Evolutionary conservation across 2,888 invertebrate species (phyloP).

Genomic region (Cheilosia urbana): DNA sequence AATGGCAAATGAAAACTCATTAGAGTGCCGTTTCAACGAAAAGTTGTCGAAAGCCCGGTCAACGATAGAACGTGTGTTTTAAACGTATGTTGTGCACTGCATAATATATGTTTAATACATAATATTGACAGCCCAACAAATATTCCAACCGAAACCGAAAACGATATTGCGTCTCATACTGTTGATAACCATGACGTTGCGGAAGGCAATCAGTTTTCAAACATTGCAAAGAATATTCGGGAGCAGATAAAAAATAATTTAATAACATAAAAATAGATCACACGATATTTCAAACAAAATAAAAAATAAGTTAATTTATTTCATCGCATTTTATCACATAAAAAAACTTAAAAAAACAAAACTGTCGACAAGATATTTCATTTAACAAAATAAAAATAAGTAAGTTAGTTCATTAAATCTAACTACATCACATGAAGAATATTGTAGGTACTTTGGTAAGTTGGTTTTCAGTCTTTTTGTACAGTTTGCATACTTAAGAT

Average conservation of each 20-base stretch:
- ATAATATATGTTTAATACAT: background rate
- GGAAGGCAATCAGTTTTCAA: background rate
- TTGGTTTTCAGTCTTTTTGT: background rate
- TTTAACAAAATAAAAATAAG: conserved; percentile 1
- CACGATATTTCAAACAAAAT: background rate
- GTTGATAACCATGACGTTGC: background rate
- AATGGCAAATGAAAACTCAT: no score
- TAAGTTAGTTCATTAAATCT: background rate
- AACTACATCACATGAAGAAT: background rate
- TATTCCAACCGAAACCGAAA: background rate
- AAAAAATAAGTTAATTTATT: background rate
- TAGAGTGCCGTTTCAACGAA: no score
- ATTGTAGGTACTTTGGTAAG: no score
- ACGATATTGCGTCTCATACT: background rate
- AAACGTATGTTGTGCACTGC: conserved; percentile 1
- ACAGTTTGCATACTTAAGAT: no score
- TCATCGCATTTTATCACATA: background rate
- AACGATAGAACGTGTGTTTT: no score
- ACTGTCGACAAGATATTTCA: no score
- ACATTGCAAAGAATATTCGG: conserved; percentile 1
- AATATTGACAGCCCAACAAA: background rate
- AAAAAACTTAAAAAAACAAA: background rate
- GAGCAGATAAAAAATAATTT: conserved; percentile 9
- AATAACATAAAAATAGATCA: background rate
- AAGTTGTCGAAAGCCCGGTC: no score